phyloP scores from a whole-genome alignment of 2,888 invertebrate species.

The Hoplodrina blanda region DNA sequence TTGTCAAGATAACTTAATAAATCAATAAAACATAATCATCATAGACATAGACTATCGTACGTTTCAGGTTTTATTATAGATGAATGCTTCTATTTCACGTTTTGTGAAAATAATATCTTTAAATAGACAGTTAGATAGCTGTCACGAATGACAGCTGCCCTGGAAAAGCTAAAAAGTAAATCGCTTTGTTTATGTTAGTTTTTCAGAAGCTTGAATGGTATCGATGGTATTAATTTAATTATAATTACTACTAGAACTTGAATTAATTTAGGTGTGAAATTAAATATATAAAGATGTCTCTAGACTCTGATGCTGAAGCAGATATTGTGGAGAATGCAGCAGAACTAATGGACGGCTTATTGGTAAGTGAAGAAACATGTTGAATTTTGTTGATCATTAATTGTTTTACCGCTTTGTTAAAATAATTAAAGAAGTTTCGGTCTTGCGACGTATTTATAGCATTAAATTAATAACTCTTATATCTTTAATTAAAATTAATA shows the following conservation, averaged over 20 bases:
- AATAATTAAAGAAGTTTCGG: neutral
- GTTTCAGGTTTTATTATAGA: neutral
- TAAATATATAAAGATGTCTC: constrained; percentile 69
- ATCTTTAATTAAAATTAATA: neutral
- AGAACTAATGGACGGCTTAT: constrained; percentile 76
- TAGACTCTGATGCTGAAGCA: constrained; percentile 74
- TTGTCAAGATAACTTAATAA: neutral
- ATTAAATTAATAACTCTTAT: too few relatives aligned
- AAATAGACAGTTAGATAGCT: too few relatives aligned
- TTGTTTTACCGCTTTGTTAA: neutral
- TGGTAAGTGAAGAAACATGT: constrained; percentile 69
- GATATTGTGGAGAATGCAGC: constrained; percentile 76
- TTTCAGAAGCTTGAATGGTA: constrained; percentile 6
- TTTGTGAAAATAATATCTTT: neutral
- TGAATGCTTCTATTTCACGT: neutral
- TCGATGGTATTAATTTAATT: constrained; percentile 14
- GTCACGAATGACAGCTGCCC: constrained; percentile 12
- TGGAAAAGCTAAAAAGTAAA: constrained; percentile 7
- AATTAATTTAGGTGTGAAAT: constrained; percentile 9
- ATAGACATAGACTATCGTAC: constrained; percentile 35
- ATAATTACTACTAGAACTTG: constrained; percentile 6
- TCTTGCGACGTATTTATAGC: neutral
- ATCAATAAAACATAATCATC: neutral
- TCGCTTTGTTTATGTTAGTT: constrained; percentile 9
- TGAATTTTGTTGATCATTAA: neutral